A percentile compares a stretch with the other conserved stretches of the same genome.
Evolutionary conservation across 1,140 invertebrate species (phyloP).

Genomic region (Branchinecta lindahli): DNA sequence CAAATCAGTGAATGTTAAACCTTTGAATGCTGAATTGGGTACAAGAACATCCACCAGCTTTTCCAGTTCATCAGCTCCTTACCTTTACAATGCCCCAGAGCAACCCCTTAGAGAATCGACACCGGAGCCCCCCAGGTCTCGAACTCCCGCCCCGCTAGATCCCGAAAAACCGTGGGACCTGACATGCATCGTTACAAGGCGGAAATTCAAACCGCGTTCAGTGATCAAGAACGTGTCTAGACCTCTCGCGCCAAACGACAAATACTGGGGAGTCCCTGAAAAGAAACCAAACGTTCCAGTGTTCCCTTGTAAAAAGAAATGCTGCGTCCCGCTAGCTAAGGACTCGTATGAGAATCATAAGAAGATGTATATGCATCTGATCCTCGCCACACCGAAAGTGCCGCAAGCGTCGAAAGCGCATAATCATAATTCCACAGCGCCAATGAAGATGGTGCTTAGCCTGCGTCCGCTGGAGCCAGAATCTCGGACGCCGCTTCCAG

Average conservation of each 20-base stretch:
- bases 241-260: background rate
- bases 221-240: background rate
- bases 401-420: background rate
- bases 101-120: too few relatives aligned
- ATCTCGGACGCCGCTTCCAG: background rate
- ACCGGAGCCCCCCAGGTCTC: background rate
- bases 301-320: background rate
- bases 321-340: background rate
- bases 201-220: background rate
- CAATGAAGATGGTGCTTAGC: constrained; percentile 6
- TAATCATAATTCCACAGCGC: background rate
- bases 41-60: too few relatives aligned
- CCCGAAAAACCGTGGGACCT: background rate
- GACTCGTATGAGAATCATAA: constrained; percentile 6
- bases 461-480: background rate
- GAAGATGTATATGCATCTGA: background rate
- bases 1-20: too few relatives aligned
- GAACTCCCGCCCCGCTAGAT: background rate
- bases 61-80: too few relatives aligned
- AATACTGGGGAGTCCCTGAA: background rate
- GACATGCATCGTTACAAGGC: background rate
- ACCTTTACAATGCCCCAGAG: too few relatives aligned
- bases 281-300: background rate
- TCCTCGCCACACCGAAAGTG: background rate
- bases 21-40: too few relatives aligned